Evolutionary conservation across 2,888 invertebrate genomes (phyloP), one percentile per base, ranked within the genome.

Genomic region (Amphipoea oculea): DNA sequence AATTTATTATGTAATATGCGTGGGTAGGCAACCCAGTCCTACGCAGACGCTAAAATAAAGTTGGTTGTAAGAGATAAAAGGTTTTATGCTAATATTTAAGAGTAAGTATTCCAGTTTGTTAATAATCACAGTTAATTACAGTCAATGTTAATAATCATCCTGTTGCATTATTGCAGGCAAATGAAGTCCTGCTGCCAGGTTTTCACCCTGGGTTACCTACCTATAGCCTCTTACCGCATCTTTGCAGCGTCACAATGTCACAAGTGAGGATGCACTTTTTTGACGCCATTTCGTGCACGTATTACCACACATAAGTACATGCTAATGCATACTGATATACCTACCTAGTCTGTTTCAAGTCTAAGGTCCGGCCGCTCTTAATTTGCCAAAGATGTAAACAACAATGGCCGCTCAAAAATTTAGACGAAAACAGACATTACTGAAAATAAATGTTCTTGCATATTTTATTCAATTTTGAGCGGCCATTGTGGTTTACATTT

Each of bases 1-100:
- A 74, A 81, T 84, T 78, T 86, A 73, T 78, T 86, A 70, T 71
- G 36, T 77, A 36, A n/a, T 74, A 51, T 48, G 51, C 45, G 79
- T 48, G 17, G 20, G 66, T n/a, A 42, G 42, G 36, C 20, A 54
- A 42, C 20, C 29, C 42, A 63, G 45, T 66, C 29, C 12, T 45
- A 73, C 48, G 42, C 29, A 42, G 63, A 36, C 51, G 17, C n/a
- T 65, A 29, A 40, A 81, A 65, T 71, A 71, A 66, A 42, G 17
- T 66, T 48, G 0, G 12, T 48, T 54, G 40, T 45, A 40, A 65
- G 36, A n/a, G n/a, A 57, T 45, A 20, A 72, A 70, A 54, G 4
- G 29, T 68, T 51, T 63, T 29, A 36, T 42, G 14, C n/a, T 40
- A 14, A 78, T 45, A 29, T 54, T 45, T n/a, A n/a, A 45, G 42